These are phyloP conservation scores for Calliphora vomitoria DNA, from an alignment of 2,888 invertebrate species.

Conservation along the genomic window DNA sequence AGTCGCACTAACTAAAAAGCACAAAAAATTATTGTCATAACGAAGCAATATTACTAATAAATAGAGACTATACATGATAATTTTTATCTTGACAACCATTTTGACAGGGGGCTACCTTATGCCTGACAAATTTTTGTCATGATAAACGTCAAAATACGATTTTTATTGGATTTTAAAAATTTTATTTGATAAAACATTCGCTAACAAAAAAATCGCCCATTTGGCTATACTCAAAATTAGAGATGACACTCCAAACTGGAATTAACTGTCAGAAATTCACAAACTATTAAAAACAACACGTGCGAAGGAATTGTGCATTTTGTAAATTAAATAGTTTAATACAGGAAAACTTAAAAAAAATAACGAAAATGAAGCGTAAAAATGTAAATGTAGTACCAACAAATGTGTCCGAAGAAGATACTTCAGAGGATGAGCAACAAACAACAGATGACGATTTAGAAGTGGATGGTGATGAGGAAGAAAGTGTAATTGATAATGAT, in stretches of 20 bases:
- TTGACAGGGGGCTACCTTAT: too few relatives aligned
- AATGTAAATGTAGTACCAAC: not conserved
- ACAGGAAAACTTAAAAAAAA: not conserved
- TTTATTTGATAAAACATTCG: too few relatives aligned
- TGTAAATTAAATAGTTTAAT: too few relatives aligned
- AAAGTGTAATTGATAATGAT: not conserved
- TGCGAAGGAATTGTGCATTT: not conserved
- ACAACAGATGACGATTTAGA: not conserved
- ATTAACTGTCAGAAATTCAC: not conserved
- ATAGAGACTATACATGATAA: too few relatives aligned
- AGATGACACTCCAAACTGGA: not conserved
- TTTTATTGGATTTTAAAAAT: too few relatives aligned
- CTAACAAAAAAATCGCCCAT: not conserved
- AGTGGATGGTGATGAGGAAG: not conserved
- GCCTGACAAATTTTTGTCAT: too few relatives aligned
- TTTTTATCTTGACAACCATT: too few relatives aligned
- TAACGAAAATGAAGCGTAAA: conserved; percentile 19
- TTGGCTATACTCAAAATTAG: not conserved
- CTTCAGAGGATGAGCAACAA: not conserved
- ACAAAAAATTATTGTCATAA: too few relatives aligned
- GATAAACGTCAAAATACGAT: too few relatives aligned
- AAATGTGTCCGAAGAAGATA: not conserved
- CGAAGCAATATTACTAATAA: too few relatives aligned
- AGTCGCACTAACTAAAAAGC: too few relatives aligned
- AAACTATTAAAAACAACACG: not conserved